Evolutionary conservation across 2,888 invertebrate genomes (phyloP).

Genomic region (Acanthopleura granulata): DNA sequence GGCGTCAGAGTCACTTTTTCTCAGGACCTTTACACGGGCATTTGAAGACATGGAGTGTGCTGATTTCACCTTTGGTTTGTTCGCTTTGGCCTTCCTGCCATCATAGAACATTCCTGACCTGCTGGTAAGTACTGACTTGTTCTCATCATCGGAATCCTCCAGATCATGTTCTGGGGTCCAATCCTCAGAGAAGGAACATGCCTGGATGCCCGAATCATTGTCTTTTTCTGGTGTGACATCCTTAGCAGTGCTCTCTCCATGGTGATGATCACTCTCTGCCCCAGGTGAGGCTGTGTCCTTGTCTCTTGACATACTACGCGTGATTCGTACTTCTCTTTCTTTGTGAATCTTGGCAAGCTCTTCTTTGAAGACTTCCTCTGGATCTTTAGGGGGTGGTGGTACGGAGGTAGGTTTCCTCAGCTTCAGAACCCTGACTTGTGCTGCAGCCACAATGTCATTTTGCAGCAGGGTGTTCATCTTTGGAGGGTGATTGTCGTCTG

Average conservation of each 20-base stretch:
- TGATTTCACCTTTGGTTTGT: neutral
- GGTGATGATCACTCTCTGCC: neutral
- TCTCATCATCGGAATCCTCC: constrained; percentile 53
- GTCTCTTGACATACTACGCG: constrained; percentile 40
- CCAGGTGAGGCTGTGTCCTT: constrained; percentile 21
- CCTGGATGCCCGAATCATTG: constrained; percentile 18
- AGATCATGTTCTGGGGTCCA: constrained; percentile 60
- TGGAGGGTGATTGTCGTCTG: neutral
- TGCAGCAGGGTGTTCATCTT: constrained; percentile 49
- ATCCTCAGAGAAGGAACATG: constrained; percentile 34
- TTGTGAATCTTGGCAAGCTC: constrained; percentile 47
- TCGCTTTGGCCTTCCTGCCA: neutral
- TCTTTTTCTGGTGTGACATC: neutral
- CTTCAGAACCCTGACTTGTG: constrained; percentile 45
- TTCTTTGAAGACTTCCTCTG: constrained; percentile 47
- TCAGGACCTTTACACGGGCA: neutral
- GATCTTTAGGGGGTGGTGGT: constrained; percentile 36
- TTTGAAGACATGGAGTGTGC: no score
- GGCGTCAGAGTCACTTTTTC: constrained; percentile 24
- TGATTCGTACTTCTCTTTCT: constrained; percentile 40
- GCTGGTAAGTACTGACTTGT: neutral
- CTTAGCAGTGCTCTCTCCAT: neutral
- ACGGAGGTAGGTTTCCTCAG: constrained; percentile 23
- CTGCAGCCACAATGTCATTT: constrained; percentile 53
- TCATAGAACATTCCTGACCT: neutral